Evolutionary conservation across 2,113 vertebrate genomes (phyloP).

Genomic region (Sturnus vulgaris): DNA sequence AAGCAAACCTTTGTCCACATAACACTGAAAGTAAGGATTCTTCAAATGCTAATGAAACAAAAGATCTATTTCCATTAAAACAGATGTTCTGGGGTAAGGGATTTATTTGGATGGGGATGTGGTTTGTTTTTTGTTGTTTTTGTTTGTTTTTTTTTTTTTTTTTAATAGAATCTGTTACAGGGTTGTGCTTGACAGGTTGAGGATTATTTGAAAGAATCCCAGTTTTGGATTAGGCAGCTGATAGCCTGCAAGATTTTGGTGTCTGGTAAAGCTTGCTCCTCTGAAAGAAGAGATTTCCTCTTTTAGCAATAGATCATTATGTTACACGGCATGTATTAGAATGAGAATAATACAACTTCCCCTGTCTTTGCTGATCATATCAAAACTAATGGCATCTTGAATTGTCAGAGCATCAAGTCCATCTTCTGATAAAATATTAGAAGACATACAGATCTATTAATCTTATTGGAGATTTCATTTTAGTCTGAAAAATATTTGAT

Average conservation of each 20-base stretch:
- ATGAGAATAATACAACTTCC: slow-evolving; percentile 42
- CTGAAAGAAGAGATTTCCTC: slow-evolving; percentile 45
- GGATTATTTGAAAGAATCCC: slow-evolving; percentile 17
- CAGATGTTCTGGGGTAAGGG: not conserved
- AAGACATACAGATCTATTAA: slow-evolving; percentile 18
- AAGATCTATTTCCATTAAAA: not conserved
- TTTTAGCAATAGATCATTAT: slow-evolving; percentile 26
- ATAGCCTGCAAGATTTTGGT: slow-evolving; percentile 14
- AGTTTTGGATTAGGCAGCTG: slow-evolving; percentile 12
- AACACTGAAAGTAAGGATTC: not conserved
- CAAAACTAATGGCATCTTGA: slow-evolving; percentile 31
- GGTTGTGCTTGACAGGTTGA: not conserved
- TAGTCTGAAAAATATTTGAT: slow-evolving; percentile 29
- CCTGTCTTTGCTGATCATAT: slow-evolving; percentile 43
- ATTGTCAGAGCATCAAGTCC: slow-evolving; percentile 48
- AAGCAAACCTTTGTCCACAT: not conserved
- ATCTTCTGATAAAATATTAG: slow-evolving; percentile 54
- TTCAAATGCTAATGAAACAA: not conserved
- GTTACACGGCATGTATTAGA: not conserved
- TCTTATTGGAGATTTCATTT: slow-evolving; percentile 26
- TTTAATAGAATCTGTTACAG: not conserved
- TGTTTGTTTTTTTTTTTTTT: not conserved
- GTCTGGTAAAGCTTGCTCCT: not conserved
- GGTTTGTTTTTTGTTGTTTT: too few species aligned
- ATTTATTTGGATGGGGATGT: not conserved